A percentile compares a stretch with the other conserved stretches of the same genome.
phyloP scores from a whole-genome alignment of 2,113 vertebrate species.

The Cromileptes altivelis region DNA sequence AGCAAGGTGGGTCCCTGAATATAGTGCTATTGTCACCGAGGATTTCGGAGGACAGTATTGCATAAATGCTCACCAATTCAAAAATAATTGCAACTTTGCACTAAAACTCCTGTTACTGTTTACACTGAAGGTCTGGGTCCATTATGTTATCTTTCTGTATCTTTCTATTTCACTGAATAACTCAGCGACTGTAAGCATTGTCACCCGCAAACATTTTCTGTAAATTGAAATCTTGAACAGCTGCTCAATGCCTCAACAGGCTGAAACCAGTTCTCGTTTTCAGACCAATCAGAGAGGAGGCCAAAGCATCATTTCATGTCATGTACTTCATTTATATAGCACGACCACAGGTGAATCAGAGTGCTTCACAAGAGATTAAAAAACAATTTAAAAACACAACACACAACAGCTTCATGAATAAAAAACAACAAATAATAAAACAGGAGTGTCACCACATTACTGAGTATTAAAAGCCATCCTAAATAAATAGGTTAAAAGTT shows the following conservation, averaged over 20 bases:
- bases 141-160: background rate
- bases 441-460: too few relatives aligned
- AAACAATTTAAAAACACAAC: too few relatives aligned
- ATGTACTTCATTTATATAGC: too few relatives aligned
- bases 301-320: background rate
- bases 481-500: too few relatives aligned
- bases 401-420: too few relatives aligned
- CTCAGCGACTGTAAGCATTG: background rate
- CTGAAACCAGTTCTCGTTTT: background rate
- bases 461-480: too few relatives aligned
- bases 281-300: background rate
- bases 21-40: background rate
- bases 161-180: conserved; percentile 9
- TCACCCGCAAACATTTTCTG: background rate
- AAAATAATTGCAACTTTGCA: too few relatives aligned
- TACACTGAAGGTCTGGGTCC: background rate
- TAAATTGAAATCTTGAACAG: background rate
- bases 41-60: background rate
- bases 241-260: background rate
- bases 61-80: background rate
- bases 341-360: too few relatives aligned
- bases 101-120: background rate
- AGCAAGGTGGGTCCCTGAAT: background rate
- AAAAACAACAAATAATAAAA: too few relatives aligned
- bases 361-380: too few relatives aligned